Evolutionary conservation across 2,113 vertebrate genomes (phyloP), one percentile per base, ranked within the genome.

Genomic region (Corythornis cristatus): DNA sequence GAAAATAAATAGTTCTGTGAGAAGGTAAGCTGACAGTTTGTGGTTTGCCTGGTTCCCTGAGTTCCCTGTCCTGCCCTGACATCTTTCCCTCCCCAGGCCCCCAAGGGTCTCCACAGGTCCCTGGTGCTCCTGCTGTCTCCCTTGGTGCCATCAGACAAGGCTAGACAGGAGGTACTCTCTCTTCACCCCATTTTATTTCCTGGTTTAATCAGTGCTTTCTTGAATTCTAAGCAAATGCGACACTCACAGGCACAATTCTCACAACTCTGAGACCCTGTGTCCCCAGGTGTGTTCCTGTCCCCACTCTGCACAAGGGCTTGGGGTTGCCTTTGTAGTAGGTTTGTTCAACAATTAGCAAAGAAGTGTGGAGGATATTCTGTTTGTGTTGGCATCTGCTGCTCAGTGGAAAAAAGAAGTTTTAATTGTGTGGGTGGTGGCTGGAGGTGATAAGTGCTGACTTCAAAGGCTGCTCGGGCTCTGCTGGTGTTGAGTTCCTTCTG

Each of bases 401-500:
- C 48, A 5, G 40, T 12, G 29, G 3, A 10, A 12, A 9, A 22
- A 21, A 15, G 46, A 15, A 51, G 25, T 51, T 68, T 86, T 40
- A 13, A 35, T 42, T 33, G 29, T 77, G 64, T 1, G 1, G 7
- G 45, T 23, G 58, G 33, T 3, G 26, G 83, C 2, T n/a, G 37
- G 81, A 54, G 64, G 46, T 90, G 84, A 73, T 90, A 92, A 86
- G 31, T 50, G 65, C 64, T 86, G 80, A n/a, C 91, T 92, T 93
- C 92, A 92, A 95, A 93, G n/a, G 23, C 76, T 83, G 53, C 43
- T 76, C 18, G 0, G 3, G 12, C 80, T 35, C 83, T n/a, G 40
- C 31, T 35, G 76, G 40, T 72, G 71, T 21, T 66, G 70, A 53
- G 76, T 83, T 57, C 13, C 35, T 83, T 35, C 72, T 73, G 65